A percentile compares a stretch with the other conserved stretches of the same genome.
Conservation (phyloP, 1,140 invertebrate species). For the Drosophila equinoxialis region DNA sequence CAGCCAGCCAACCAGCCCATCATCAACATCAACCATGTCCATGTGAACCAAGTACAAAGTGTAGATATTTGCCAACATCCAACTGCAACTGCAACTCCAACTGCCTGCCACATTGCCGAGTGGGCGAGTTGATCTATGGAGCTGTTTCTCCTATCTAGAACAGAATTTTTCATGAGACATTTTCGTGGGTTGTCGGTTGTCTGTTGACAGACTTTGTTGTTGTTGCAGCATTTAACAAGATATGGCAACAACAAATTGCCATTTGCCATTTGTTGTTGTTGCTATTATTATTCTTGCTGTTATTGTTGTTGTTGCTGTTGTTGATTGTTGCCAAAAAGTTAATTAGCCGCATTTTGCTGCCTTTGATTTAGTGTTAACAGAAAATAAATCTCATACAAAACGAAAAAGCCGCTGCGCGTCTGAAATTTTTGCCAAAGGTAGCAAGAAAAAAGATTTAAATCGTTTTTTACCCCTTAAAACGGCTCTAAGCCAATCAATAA, state of each 20-base stretch:
- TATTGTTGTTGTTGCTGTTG: slow-evolving; percentile 21
- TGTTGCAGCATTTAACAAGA: slow-evolving; percentile 68
- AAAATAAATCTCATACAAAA: neutral
- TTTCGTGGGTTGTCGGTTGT: slow-evolving; percentile 63
- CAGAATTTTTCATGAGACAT: slow-evolving; percentile 79
- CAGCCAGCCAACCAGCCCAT: slow-evolving; percentile 13
- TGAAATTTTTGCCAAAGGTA: neutral
- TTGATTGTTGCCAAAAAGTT: slow-evolving; percentile 36
- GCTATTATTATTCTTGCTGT: neutral
- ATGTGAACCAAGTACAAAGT: slow-evolving; percentile 60
- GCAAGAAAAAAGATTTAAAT: neutral
- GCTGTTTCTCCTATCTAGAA: slow-evolving; percentile 68
- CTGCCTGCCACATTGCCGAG: slow-evolving; percentile 27
- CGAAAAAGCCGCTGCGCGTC: neutral
- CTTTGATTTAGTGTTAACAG: slow-evolving; percentile 18
- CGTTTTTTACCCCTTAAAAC: too few species aligned
- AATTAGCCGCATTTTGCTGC: slow-evolving; percentile 40
- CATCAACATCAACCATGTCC: slow-evolving; percentile 54
- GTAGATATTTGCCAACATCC: slow-evolving; percentile 33
- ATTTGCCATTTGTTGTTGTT: slow-evolving; percentile 17
- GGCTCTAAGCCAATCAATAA: too few species aligned
- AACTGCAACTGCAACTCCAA: slow-evolving; percentile 28
- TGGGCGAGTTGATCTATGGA: slow-evolving; percentile 64
- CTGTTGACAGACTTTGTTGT: slow-evolving; percentile 34
- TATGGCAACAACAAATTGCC: slow-evolving; percentile 54